phyloP scores from a whole-genome alignment of 2,797 vertebrate genomes.

The Manis crassicaudata region DNA sequence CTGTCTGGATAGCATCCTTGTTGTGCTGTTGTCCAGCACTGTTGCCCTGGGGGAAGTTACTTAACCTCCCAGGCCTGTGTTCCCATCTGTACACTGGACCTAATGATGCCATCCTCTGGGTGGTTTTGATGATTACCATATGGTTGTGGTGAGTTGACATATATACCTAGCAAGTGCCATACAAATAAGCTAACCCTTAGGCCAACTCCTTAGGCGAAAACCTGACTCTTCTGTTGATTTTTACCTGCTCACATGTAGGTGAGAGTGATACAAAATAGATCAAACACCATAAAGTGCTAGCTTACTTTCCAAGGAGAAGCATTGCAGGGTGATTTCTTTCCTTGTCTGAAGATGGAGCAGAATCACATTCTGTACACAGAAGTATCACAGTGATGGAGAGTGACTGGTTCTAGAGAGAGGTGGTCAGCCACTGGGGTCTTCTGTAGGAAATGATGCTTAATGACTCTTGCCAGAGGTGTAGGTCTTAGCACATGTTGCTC shows the following conservation, averaged over 20 bases:
- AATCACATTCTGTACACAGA: neutral
- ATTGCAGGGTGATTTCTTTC: neutral
- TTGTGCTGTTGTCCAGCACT: neutral
- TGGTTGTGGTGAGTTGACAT: neutral
- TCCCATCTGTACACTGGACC: neutral
- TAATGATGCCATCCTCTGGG: neutral
- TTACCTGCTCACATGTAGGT: neutral
- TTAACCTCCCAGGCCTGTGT: neutral
- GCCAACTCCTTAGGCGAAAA: neutral
- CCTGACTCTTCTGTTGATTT: neutral
- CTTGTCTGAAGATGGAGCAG: neutral
- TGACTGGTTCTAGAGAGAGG: neutral
- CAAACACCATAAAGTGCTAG: neutral
- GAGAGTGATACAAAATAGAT: neutral
- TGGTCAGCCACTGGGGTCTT: neutral
- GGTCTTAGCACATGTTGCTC: neutral
- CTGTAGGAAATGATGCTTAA: neutral
- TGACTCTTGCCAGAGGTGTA: neutral
- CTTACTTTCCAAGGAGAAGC: neutral
- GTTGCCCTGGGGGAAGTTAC: neutral
- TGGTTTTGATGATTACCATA: neutral
- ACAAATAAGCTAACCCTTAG: no score
- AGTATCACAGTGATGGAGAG: no score
- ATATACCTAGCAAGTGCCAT: neutral
- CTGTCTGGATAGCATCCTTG: neutral